Conservation (phyloP, 2,113 vertebrate genomes). For the Salvelinus namaycush region DNA sequence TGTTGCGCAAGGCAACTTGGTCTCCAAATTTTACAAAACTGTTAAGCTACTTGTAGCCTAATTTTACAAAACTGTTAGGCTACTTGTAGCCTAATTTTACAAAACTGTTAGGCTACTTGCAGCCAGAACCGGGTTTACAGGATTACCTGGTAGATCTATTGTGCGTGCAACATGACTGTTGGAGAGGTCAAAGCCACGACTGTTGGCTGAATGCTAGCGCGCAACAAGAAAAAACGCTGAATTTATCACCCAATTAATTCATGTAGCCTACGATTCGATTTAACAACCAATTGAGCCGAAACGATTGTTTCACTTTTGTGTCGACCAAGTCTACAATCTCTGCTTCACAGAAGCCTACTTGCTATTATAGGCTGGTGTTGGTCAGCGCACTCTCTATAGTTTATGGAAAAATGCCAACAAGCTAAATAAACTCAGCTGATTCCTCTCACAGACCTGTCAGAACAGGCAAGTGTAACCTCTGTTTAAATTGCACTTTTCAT, state of each 20-base stretch:
- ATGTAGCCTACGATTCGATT: neutral
- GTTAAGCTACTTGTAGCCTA: too few species aligned
- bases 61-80: too few species aligned
- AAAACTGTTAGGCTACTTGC: too few species aligned
- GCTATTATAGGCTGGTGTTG: too few species aligned
- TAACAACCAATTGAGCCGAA: neutral
- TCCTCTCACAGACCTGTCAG: too few species aligned
- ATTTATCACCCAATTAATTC: neutral
- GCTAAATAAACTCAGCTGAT: too few species aligned
- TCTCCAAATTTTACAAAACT: too few species aligned
- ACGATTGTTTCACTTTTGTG: neutral
- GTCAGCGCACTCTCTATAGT: too few species aligned
- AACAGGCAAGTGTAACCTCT: too few species aligned
- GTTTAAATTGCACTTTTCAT: conserved; percentile 5
- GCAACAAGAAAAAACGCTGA: neutral
- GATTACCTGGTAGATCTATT: neutral
- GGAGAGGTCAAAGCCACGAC: conserved; percentile 47
- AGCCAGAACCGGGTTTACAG: neutral
- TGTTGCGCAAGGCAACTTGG: too few species aligned
- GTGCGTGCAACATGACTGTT: conserved; percentile 25
- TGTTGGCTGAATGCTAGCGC: neutral
- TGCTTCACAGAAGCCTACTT: too few species aligned
- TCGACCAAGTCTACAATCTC: neutral
- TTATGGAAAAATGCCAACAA: too few species aligned
- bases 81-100: neutral